Evolutionary conservation across 2,113 vertebrate species (phyloP), one percentile per base, ranked within the genome.

Genomic region (Tor tambroides): DNA sequence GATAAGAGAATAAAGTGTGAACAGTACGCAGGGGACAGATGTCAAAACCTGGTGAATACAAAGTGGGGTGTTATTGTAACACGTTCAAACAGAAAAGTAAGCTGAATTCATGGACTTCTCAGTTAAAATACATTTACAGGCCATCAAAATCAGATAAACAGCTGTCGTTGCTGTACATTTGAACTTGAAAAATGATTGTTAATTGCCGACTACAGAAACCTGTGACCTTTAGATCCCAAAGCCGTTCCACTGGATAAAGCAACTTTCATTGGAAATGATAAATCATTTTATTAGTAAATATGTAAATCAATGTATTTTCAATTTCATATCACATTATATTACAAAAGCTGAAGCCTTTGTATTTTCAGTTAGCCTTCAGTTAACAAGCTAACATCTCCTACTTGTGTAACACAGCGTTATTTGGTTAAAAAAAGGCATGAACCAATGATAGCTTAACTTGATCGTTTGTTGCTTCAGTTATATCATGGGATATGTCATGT

Each of bases 1-100:
- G 89, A 94, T 69, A 83, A 83, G 81, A 96, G 93, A 95, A 94
- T 69, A 95, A 96, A 95, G 93, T 93, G 91, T 93, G 95, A 95
- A 95, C 95, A 95, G 95, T 95, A 96, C 93, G 19, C 43, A 71
- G n/a, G 26, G 9, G 63, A 12, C 26, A 96, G 96, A 96, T 94
- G 94, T 95, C 94, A 95, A 83, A 69, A 43, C 23, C 2, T n/a
- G 5, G 19, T 61, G 32, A 61, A 59, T 59, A 80, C 30, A n/a
- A 28, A 51, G 74, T 77, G 77, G 49, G 17, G 78, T 19, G 35
- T 81, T 46, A 67, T 82, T 6, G 38, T 6, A 28, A 43, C n/a
- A 8, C 32, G 7, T 38, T 43, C 1, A 5, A 69, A 83, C 30
- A 43, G 26, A 69, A 69, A 67, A 67, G 8, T 10, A 82, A 17